phyloP scores from a whole-genome alignment of 1,140 invertebrate genomes.

The Hirudo medicinalis region DNA sequence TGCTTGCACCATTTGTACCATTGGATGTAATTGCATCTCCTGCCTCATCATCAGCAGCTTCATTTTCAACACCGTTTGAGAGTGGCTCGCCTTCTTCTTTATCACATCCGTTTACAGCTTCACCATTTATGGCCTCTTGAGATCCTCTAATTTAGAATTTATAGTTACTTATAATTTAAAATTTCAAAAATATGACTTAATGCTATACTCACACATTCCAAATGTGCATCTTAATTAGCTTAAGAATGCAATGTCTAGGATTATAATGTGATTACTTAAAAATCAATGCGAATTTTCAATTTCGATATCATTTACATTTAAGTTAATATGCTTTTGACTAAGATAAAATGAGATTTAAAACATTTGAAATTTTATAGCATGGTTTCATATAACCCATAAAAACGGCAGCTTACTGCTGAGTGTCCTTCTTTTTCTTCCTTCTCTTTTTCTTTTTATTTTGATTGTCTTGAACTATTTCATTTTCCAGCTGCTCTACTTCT shows the following conservation, averaged over 20 bases:
- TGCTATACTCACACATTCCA: too few species aligned
- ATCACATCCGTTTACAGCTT: neutral
- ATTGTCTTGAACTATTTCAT: constrained; percentile 27
- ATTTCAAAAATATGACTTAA: too few species aligned
- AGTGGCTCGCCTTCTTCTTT: constrained; percentile 13
- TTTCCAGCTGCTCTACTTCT: constrained; percentile 29
- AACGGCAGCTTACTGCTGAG: too few species aligned
- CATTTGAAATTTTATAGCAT: constrained; percentile 4
- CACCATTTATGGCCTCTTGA: neutral
- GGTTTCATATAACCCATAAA: too few species aligned
- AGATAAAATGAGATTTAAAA: neutral
- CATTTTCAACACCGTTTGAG: constrained; percentile 23
- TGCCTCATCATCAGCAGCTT: constrained; percentile 9
- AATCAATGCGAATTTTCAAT: too few species aligned
- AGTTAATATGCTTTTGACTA: too few species aligned
- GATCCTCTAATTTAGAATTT: constrained; percentile 2
- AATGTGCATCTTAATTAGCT: too few species aligned
- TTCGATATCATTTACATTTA: too few species aligned
- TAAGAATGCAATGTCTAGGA: too few species aligned
- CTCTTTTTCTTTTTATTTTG: constrained; percentile 42
- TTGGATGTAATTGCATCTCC: neutral
- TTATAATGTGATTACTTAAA: too few species aligned
- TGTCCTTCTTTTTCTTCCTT: constrained; percentile 42
- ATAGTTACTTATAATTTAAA: neutral
- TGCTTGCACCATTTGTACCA: constrained; percentile 14